Evolutionary conservation across 2,797 vertebrate genomes (phyloP), one percentile per base, ranked within the genome.

Genomic region (Sebastes flavidus): DNA sequence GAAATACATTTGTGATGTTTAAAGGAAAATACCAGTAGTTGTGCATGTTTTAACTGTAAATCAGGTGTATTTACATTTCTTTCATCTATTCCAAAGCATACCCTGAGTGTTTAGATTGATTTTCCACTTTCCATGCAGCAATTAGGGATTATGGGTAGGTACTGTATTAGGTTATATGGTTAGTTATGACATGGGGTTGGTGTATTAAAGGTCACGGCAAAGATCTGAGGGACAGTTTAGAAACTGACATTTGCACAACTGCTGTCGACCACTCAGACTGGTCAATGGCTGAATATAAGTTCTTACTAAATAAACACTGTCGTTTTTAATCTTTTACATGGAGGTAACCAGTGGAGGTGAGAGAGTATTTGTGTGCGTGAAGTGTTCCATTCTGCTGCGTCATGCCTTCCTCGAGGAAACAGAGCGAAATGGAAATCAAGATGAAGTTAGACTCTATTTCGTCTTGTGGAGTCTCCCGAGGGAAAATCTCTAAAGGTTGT

Each of bases 381-480:
- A 74, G 54, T 72, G 58, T 76, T 83, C 73, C 72, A 61, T 71
- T 66, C 25, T 70, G 77, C 82, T 81, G 77, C 9, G 54, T 88
- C 82, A 83, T 74, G 80, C 52, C 70, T 68, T 83, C 83, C 72
- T 75, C 65, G 5, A 70, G 83, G 77, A 77, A 79, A 81, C n/a
- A 16, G 25, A 67, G 58, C 46, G 74, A 76, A 78, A 78, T 83
- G 56, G 78, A 87, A 80, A 83, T 83, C 20, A 38, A 65, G 76
- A 87, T 59, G 46, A 77, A 84, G 65, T 75, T 56, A 72, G 54
- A 27, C 58, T 73, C 72, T 29, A 32, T 83, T 89, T 83, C 22
- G 65, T 69, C 71, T 66, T 67, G 30, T 22, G 13, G 42, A 22
- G 61, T n/a, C 67, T 83, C 65, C 22, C 11, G 1, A 20, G 55